These are phyloP conservation scores for Zosterops borbonicus DNA, from an alignment of 2,113 vertebrate species.

Conservation along the genomic window DNA sequence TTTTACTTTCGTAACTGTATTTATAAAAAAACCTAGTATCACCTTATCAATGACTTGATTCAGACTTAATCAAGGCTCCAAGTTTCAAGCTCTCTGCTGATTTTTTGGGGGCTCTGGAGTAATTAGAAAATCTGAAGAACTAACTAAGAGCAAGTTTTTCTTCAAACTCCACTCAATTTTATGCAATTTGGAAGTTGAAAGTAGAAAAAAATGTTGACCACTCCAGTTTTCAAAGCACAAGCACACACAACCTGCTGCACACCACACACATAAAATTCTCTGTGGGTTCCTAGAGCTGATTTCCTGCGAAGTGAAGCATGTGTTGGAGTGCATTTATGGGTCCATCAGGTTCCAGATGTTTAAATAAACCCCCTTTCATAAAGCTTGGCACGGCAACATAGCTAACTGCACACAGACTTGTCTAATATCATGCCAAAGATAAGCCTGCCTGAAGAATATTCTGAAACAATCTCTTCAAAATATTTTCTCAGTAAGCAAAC, in stretches of 20 bases:
- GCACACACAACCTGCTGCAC: background rate
- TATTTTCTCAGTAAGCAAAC: constrained; percentile 63
- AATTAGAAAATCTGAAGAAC: background rate
- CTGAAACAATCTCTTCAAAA: constrained; percentile 51
- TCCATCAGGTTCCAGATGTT: constrained; percentile 19
- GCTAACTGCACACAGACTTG: background rate
- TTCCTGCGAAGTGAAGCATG: constrained; percentile 7
- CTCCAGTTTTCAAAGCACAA: background rate
- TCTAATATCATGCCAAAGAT: constrained; percentile 58
- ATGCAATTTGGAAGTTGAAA: background rate
- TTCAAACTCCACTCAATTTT: background rate
- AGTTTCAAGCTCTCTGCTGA: background rate
- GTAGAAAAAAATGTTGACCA: background rate
- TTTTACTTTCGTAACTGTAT: background rate
- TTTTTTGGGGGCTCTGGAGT: background rate
- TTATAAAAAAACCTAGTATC: background rate
- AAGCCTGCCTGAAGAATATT: constrained; percentile 55
- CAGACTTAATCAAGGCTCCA: background rate
- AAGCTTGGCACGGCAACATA: constrained; percentile 6
- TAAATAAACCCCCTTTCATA: constrained; percentile 47
- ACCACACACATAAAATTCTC: background rate
- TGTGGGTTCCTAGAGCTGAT: background rate
- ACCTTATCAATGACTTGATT: background rate
- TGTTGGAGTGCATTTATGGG: background rate
- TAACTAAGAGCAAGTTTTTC: background rate